Conservation (phyloP, 35 echinoderm and acorn worm species). For the Amphiura filiformis region DNA sequence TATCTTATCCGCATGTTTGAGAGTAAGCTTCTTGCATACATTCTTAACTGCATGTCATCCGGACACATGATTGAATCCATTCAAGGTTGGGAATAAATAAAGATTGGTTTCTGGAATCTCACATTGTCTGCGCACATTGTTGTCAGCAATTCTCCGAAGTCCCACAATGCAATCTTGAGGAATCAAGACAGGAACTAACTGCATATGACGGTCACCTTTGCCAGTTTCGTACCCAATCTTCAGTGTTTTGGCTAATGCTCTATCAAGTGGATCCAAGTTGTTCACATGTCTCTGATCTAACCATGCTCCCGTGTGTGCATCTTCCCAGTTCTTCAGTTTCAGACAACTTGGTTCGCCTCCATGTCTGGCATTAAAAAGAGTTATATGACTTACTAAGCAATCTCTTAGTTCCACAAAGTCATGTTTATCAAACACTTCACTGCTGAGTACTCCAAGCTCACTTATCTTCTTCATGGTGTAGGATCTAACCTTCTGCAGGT, state of each 20-base stretch:
- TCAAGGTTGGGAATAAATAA: conserved; percentile 32
- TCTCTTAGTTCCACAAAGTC: neutral
- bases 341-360: neutral
- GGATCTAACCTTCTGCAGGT: neutral
- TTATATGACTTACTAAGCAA: neutral
- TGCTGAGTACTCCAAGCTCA: neutral
- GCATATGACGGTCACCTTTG: neutral
- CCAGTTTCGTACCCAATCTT: neutral
- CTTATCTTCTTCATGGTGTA: neutral
- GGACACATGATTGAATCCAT: conserved; percentile 23
- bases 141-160: neutral
- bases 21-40: conserved; percentile 10
- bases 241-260: neutral
- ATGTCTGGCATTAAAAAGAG: neutral
- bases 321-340: neutral
- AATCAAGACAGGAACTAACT: neutral
- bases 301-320: neutral
- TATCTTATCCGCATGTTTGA: neutral
- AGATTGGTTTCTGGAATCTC: neutral
- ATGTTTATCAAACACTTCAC: neutral
- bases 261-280: neutral
- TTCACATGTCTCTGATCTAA: neutral
- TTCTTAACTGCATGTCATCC: conserved; percentile 42
- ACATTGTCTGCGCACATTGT: neutral
- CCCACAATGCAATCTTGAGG: neutral